Conservation (phyloP, 2,797 vertebrate genomes). For the Naso thynnoides region DNA sequence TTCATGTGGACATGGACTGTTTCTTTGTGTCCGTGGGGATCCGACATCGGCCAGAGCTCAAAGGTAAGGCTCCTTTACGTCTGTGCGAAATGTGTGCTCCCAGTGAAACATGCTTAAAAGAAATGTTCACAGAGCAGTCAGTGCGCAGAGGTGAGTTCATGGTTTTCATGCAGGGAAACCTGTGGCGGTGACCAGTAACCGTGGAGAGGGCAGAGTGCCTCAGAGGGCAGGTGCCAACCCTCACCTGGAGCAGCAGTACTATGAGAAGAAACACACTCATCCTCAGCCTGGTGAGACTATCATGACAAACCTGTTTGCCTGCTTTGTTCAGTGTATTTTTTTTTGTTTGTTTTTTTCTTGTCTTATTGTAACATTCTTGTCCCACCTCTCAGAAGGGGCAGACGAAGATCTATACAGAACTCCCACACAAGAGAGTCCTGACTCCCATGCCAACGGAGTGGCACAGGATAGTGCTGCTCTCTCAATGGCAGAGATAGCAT, state of each 20-base stretch:
- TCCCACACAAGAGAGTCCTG: slow-evolving; percentile 83
- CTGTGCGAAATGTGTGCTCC: neutral
- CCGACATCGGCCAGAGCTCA: slow-evolving; percentile 93
- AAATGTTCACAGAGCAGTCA: neutral
- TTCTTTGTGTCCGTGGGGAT: slow-evolving; percentile 99
- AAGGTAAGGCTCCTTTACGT: slow-evolving; percentile 81
- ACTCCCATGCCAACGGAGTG: slow-evolving; percentile 81
- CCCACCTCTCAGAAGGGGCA: slow-evolving; percentile 67
- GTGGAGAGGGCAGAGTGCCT: slow-evolving; percentile 88
- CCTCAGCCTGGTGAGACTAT: slow-evolving; percentile 85
- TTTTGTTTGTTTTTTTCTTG: neutral
- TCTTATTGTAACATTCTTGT: neutral
- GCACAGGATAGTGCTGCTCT: slow-evolving; percentile 82
- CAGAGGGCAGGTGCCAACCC: slow-evolving; percentile 91
- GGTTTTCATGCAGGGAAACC: slow-evolving; percentile 88
- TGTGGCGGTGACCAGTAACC: slow-evolving; percentile 97
- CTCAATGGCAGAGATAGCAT: slow-evolving; percentile 98
- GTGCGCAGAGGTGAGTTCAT: slow-evolving; percentile 19
- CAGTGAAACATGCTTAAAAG: neutral
- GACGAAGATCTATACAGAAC: slow-evolving; percentile 81
- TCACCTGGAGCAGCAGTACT: slow-evolving; percentile 92
- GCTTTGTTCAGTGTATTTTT: neutral
- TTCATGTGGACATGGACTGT: slow-evolving; percentile 99
- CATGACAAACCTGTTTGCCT: neutral
- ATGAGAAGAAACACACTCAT: slow-evolving; percentile 87